Percentiles rank a stretch among this genome's conserved stretches.
phyloP scores from a whole-genome alignment of 2,797 vertebrate species.

The Brotula barbata region DNA sequence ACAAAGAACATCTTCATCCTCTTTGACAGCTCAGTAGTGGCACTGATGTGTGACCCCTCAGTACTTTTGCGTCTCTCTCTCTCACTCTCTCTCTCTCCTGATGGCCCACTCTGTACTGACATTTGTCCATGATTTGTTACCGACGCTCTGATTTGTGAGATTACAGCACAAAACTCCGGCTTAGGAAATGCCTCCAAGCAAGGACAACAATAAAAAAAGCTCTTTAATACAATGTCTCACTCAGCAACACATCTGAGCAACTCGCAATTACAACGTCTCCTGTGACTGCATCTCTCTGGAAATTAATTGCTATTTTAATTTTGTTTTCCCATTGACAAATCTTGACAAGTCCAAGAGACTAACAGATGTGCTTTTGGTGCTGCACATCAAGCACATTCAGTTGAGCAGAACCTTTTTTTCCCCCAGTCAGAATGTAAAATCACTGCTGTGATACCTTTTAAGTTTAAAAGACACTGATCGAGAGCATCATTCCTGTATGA shows the following conservation, averaged over 20 bases:
- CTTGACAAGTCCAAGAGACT: constrained; percentile 45
- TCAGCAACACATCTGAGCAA: constrained; percentile 50
- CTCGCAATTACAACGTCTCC: constrained; percentile 62
- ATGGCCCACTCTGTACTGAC: constrained; percentile 28
- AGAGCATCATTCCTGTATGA: constrained; percentile 11
- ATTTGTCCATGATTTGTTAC: constrained; percentile 48
- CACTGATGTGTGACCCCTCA: constrained; percentile 75
- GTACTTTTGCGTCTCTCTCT: constrained; percentile 41
- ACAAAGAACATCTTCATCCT: constrained; percentile 65
- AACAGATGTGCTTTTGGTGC: constrained; percentile 30
- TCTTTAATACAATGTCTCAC: constrained; percentile 54
- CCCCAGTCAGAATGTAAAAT: constrained; percentile 20
- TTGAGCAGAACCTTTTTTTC: constrained; percentile 28
- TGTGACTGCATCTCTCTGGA: constrained; percentile 58
- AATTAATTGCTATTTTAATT: constrained; percentile 69
- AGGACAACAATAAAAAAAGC: constrained; percentile 68
- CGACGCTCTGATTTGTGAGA: constrained; percentile 60
- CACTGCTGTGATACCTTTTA: constrained; percentile 35
- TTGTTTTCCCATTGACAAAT: constrained; percentile 56
- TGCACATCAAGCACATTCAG: constrained; percentile 29
- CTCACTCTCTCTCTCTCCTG: constrained; percentile 15
- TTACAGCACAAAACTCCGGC: constrained; percentile 43
- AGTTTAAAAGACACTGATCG: constrained; percentile 5
- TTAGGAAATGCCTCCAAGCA: constrained; percentile 67
- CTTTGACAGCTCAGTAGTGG: constrained; percentile 69